phyloP scores from a whole-genome alignment of 1,140 invertebrate genomes.

The Brachionus paranguensis region DNA sequence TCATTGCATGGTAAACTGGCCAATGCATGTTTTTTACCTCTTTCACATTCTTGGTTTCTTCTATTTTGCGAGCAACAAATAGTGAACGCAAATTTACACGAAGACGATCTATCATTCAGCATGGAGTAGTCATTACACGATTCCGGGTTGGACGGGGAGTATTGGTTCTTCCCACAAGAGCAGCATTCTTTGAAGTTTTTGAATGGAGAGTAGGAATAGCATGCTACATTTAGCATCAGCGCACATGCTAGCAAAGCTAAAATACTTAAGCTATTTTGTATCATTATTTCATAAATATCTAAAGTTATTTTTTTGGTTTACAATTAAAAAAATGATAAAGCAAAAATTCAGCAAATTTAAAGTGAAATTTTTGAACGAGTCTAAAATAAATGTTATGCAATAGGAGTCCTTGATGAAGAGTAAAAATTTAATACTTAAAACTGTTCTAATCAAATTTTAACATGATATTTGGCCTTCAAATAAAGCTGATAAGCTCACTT shows the following conservation, averaged over 20 bases:
- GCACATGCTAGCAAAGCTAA: background rate
- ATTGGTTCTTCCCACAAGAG: background rate
- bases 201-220: background rate
- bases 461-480: background rate
- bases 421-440: conserved; percentile 4
- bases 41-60: conserved; percentile 46
- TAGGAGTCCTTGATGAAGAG: background rate
- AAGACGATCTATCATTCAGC: background rate
- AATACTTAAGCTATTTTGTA: background rate
- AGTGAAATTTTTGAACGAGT: background rate
- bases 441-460: background rate
- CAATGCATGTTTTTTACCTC: conserved; percentile 46
- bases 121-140: background rate
- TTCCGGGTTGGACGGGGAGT: background rate
- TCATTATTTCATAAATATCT: background rate
- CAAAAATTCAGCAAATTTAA: background rate
- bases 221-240: background rate
- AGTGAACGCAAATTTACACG: conserved; percentile 35
- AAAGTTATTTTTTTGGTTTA: background rate
- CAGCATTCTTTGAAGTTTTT: conserved; percentile 28
- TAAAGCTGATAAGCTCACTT: background rate
- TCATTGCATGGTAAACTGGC: conserved; percentile 43
- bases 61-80: conserved; percentile 51
- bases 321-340: background rate
- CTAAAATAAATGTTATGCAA: background rate